These are phyloP conservation scores for Drosophila quasianomalipes DNA, from an alignment of 2,888 invertebrate genomes.

Conservation along the genomic window DNA sequence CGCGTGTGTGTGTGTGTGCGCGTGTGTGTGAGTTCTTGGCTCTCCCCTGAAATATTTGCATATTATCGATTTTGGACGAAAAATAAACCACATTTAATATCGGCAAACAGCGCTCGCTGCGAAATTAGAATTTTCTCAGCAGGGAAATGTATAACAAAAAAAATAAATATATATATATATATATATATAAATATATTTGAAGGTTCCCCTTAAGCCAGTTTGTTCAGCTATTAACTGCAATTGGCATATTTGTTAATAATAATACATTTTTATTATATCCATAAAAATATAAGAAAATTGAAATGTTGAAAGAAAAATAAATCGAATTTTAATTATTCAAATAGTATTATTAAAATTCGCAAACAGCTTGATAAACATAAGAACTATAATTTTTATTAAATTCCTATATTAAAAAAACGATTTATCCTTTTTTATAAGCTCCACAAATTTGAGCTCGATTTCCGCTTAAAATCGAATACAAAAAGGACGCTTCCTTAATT, in stretches of 20 bases:
- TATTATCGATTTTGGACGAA: constrained; percentile 70
- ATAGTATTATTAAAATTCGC: too few species aligned
- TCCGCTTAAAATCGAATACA: background rate
- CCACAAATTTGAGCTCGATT: background rate
- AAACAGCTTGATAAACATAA: too few species aligned
- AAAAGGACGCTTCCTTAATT: constrained; percentile 7
- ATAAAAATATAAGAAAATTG: too few species aligned
- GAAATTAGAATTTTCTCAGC: background rate
- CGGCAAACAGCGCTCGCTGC: background rate
- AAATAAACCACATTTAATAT: constrained; percentile 13
- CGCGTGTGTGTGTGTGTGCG: constrained; percentile 6
- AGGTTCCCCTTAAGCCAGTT: too few species aligned
- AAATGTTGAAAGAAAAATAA: too few species aligned
- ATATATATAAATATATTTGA: too few species aligned
- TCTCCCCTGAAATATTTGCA: constrained; percentile 64
- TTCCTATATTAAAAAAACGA: background rate
- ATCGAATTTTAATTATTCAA: too few species aligned
- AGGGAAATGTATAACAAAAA: background rate
- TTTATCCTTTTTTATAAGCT: background rate
- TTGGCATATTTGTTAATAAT: too few species aligned
- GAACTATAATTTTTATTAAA: too few species aligned
- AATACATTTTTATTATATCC: too few species aligned
- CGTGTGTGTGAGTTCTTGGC: constrained; percentile 13
- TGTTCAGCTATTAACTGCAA: too few species aligned
- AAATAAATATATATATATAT: background rate